Percentiles rank a stretch among this genome's conserved stretches.
phyloP scores from a whole-genome alignment of 2,888 invertebrate genomes.

The Caradrina clavipalpis region DNA sequence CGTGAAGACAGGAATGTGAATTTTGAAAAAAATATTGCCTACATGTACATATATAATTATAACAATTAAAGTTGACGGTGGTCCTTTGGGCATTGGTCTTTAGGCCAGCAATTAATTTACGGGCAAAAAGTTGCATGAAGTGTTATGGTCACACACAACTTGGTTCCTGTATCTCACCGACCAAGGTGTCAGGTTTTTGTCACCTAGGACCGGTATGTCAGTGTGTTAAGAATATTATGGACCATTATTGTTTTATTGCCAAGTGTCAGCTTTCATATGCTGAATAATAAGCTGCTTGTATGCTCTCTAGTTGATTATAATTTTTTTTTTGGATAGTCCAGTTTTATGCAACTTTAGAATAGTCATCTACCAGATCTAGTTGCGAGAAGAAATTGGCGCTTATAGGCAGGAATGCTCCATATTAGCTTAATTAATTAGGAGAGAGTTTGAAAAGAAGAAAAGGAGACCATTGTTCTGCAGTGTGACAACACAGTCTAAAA shows the following conservation, averaged over 20 bases:
- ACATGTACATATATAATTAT: conserved; percentile 36
- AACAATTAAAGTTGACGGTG: conserved; percentile 50
- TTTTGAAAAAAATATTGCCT: conserved; percentile 47
- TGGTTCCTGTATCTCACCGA: conserved; percentile 45
- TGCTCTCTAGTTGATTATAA: not conserved
- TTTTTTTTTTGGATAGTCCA: not conserved
- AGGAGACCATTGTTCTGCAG: too few relatives aligned
- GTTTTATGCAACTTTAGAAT: too few relatives aligned
- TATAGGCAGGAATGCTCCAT: too few relatives aligned
- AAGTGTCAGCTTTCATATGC: not conserved
- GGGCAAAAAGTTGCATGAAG: conserved; percentile 49
- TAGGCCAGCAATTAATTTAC: conserved; percentile 43
- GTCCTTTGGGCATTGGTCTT: conserved; percentile 53
- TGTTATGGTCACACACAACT: conserved; percentile 56
- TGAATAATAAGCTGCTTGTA: too few relatives aligned
- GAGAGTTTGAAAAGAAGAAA: too few relatives aligned
- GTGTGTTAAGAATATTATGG: not conserved
- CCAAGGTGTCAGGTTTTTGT: conserved; percentile 53
- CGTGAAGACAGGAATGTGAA: conserved; percentile 41
- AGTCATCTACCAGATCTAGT: too few relatives aligned
- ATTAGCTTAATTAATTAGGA: too few relatives aligned
- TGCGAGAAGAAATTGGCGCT: too few relatives aligned
- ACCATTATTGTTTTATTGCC: conserved; percentile 13
- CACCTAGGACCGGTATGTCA: conserved; percentile 5
- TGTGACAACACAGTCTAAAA: too few relatives aligned